Conservation (phyloP, 2,797 vertebrate genomes). For the Gallinago stenura region DNA sequence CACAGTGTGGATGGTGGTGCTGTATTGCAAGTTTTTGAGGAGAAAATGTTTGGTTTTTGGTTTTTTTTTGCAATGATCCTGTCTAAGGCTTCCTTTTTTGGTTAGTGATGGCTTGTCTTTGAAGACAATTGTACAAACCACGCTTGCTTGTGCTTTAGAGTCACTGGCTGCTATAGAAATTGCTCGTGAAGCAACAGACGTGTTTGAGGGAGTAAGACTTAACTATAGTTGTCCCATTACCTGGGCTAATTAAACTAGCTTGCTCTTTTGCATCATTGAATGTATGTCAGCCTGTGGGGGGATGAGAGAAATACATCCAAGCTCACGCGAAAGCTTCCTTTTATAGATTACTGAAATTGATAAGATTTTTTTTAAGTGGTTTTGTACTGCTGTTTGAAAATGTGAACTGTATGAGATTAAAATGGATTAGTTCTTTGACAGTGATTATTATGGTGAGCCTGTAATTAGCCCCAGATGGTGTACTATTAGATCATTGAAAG, state of each 20-base stretch:
- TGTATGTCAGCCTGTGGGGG: not conserved
- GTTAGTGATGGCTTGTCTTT: not conserved
- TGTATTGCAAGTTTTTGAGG: not conserved
- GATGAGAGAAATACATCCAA: not conserved
- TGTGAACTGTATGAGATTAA: conserved; percentile 5
- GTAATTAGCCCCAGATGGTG: not conserved
- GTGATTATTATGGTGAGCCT: not conserved
- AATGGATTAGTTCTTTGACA: conserved; percentile 5
- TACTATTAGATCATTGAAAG: not conserved
- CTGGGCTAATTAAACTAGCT: not conserved
- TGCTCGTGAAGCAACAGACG: not conserved
- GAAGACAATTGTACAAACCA: not conserved
- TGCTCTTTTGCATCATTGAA: not conserved
- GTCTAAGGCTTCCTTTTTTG: not conserved
- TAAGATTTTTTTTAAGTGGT: conserved; percentile 13
- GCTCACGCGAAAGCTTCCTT: not conserved
- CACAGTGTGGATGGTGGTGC: not conserved
- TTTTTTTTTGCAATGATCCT: not conserved
- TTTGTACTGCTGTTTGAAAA: conserved; percentile 10
- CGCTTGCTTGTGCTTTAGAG: not conserved
- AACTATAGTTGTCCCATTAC: not conserved
- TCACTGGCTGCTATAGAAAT: not conserved
- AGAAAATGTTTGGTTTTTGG: not conserved
- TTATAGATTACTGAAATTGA: not conserved
- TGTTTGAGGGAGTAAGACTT: not conserved